Conservation (phyloP, 2,797 vertebrate species). For the Gephyroberyx darwinii region DNA sequence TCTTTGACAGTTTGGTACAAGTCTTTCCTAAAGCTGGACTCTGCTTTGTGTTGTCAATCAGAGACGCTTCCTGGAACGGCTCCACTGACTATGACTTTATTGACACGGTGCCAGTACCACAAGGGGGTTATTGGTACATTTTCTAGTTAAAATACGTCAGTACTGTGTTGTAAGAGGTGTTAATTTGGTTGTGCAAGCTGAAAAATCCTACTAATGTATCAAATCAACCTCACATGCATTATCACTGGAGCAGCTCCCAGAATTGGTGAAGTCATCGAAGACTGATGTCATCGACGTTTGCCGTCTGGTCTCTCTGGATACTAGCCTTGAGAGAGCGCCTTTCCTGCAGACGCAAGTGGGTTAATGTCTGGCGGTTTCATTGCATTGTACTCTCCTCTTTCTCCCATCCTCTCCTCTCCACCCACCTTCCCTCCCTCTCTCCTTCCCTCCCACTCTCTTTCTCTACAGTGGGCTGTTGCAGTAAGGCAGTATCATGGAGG, state of each 20-base stretch:
- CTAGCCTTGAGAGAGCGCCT: slow-evolving; percentile 58
- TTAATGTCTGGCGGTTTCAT: slow-evolving; percentile 69
- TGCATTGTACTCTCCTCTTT: slow-evolving; percentile 44
- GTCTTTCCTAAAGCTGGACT: not conserved
- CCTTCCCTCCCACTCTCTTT: slow-evolving; percentile 57
- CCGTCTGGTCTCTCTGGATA: slow-evolving; percentile 49
- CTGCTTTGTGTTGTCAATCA: not conserved
- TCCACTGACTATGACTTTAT: not conserved
- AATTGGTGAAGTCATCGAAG: slow-evolving; percentile 27
- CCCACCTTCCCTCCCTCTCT: slow-evolving; percentile 21
- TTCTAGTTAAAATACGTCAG: slow-evolving; percentile 33
- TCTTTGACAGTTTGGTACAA: not conserved
- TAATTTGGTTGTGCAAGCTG: slow-evolving; percentile 29
- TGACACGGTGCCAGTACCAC: slow-evolving; percentile 35
- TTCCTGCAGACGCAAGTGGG: slow-evolving; percentile 64
- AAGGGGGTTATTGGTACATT: slow-evolving; percentile 16
- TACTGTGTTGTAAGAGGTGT: slow-evolving; percentile 11
- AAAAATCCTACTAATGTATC: slow-evolving; percentile 31
- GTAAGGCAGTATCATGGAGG: slow-evolving; percentile 84
- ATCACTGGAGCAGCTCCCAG: slow-evolving; percentile 39
- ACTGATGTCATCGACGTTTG: slow-evolving; percentile 76
- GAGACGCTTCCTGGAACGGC: not conserved
- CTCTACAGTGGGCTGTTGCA: slow-evolving; percentile 79
- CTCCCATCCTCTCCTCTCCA: slow-evolving; percentile 35
- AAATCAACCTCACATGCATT: slow-evolving; percentile 39